These are phyloP conservation scores for Mamestra configurata DNA, from an alignment of 1,140 invertebrate species.

Conservation along the genomic window DNA sequence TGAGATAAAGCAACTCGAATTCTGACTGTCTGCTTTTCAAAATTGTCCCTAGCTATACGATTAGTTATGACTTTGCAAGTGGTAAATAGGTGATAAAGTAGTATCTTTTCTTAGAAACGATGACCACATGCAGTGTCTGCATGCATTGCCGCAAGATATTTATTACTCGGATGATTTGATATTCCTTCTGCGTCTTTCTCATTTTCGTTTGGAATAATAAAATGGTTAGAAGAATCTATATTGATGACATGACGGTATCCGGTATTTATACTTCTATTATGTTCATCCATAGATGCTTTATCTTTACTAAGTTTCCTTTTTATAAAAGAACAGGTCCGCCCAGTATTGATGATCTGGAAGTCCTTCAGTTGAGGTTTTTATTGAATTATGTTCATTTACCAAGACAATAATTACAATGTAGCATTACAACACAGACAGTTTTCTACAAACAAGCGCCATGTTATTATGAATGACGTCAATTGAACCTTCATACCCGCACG, in stretches of 20 bases:
- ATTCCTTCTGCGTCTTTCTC: background rate
- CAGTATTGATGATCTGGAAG: too few relatives aligned
- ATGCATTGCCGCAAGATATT: background rate
- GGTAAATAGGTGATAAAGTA: background rate
- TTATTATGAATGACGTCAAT: slow-evolving; percentile 56
- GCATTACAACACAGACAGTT: slow-evolving; percentile 23
- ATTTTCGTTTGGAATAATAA: background rate
- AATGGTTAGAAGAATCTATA: background rate
- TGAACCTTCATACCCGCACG: slow-evolving; percentile 10
- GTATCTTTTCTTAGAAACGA: background rate
- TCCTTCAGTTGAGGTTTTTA: background rate
- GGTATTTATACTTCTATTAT: too few relatives aligned
- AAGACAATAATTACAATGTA: slow-evolving; percentile 16
- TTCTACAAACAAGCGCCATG: slow-evolving; percentile 41
- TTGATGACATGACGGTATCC: background rate
- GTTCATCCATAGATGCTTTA: background rate
- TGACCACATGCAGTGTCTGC: background rate
- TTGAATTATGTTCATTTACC: background rate
- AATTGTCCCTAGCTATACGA: background rate
- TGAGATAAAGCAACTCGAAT: slow-evolving; percentile 24
- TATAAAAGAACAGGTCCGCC: too few relatives aligned
- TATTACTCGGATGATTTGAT: background rate
- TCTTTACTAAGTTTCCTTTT: too few relatives aligned
- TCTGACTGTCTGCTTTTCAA: background rate
- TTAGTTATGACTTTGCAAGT: background rate